Percentiles rank a stretch among this genome's conserved stretches.
Evolutionary conservation across 2,113 vertebrate species (phyloP).

Genomic region (Rhea pennata): DNA sequence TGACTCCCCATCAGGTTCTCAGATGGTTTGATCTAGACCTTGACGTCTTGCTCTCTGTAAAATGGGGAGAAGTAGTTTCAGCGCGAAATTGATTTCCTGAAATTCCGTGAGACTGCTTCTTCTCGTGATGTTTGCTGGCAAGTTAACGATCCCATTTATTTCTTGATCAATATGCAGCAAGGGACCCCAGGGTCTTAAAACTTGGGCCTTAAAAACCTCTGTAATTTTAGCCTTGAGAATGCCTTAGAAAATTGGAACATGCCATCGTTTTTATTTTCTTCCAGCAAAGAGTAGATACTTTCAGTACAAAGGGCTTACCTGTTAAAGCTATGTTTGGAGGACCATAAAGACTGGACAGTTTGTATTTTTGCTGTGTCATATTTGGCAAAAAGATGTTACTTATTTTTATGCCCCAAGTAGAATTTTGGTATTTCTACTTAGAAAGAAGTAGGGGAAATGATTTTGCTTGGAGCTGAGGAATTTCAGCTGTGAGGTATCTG

Average conservation of each 20-base stretch:
- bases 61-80: constrained; percentile 33
- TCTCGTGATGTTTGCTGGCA: constrained; percentile 34
- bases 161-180: constrained; percentile 45
- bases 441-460: neutral
- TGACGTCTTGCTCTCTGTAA: neutral
- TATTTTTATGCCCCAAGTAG: neutral
- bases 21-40: neutral
- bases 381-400: neutral
- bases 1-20: neutral
- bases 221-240: constrained; percentile 22
- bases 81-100: constrained; percentile 30
- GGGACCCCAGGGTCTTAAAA: neutral
- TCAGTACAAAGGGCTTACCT: neutral
- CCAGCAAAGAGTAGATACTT: neutral
- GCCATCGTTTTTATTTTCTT: neutral
- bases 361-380: neutral
- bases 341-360: neutral
- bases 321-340: neutral
- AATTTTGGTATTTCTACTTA: neutral
- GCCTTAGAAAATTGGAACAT: neutral
- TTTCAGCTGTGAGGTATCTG: neutral
- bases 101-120: constrained; percentile 14
- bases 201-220: constrained; percentile 13
- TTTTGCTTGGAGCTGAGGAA: neutral
- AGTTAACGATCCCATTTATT: constrained; percentile 35